Evolutionary conservation across 2,888 invertebrate species (phyloP).

Genomic region (Thera britannica): DNA sequence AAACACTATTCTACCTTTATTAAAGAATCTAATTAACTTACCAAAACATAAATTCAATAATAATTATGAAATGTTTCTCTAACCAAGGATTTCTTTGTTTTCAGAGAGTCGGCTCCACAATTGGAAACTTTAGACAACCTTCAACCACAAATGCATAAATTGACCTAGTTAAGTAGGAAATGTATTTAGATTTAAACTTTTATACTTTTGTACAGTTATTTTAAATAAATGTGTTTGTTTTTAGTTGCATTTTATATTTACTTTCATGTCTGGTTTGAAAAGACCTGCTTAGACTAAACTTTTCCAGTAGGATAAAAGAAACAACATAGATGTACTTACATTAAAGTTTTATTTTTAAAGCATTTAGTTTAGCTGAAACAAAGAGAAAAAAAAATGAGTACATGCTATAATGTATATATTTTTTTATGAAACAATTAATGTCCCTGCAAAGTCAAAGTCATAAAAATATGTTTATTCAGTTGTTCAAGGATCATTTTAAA

Average conservation of each 20-base stretch:
- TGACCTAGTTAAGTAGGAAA: constrained; percentile 28
- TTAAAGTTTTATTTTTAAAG: constrained; percentile 65
- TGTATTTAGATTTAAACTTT: constrained; percentile 48
- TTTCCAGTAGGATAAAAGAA: constrained; percentile 35
- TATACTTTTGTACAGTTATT: constrained; percentile 69
- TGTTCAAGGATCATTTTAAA: too few species aligned
- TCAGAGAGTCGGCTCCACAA: constrained; percentile 72
- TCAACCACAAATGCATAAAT: constrained; percentile 53
- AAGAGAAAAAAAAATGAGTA: constrained; percentile 51
- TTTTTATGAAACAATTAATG: too few species aligned
- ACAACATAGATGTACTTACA: constrained; percentile 52
- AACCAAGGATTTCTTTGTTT: constrained; percentile 45
- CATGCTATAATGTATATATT: too few species aligned
- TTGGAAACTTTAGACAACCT: constrained; percentile 60
- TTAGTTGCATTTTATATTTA: constrained; percentile 19
- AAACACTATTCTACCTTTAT: too few species aligned
- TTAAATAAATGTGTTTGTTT: constrained; percentile 46
- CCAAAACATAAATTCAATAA: not conserved
- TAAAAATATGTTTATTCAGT: too few species aligned
- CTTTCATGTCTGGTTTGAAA: not conserved
- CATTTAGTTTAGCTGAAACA: constrained; percentile 87
- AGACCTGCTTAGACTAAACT: not conserved
- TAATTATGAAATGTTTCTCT: not conserved
- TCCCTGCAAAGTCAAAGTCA: too few species aligned
- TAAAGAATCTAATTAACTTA: not conserved